Conservation (phyloP, 23 tunicate genomes). For the Styela plicata region DNA sequence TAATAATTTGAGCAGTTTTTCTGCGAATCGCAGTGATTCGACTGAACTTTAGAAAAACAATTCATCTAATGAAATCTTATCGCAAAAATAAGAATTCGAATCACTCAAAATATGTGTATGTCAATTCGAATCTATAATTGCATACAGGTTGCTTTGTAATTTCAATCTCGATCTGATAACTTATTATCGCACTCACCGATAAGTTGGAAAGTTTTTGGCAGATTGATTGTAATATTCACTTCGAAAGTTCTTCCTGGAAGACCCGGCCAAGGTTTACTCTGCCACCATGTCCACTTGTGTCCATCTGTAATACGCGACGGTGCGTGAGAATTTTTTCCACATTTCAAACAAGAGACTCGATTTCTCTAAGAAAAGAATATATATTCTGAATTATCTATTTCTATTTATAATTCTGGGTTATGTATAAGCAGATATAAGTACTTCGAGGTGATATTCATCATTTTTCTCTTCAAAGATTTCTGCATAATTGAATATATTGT, state of each 20-base stretch:
- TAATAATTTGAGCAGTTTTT: no score
- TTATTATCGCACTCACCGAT: conserved; percentile 28
- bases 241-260: not conserved
- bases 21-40: no score
- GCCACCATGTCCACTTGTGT: conserved; percentile 80
- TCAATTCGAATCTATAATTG: no score
- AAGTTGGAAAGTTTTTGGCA: conserved; percentile 56
- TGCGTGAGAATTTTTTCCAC: conserved; percentile 36
- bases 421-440: no score
- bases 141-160: not conserved
- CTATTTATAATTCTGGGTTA: no score
- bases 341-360: conserved; percentile 41
- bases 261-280: conserved; percentile 38
- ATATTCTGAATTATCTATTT: not conserved
- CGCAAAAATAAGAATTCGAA: no score
- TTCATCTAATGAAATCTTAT: no score
- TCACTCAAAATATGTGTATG: no score
- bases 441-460: no score
- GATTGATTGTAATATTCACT: conserved; percentile 46
- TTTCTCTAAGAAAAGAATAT: conserved; percentile 33
- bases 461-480: no score
- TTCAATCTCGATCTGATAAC: not conserved
- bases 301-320: conserved; percentile 54
- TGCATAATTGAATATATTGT: no score
- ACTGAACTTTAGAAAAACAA: no score